Base-by-base conservation (phyloP, 2,888 invertebrate species). In the Venustoraphidia nigricollis region DNA sequence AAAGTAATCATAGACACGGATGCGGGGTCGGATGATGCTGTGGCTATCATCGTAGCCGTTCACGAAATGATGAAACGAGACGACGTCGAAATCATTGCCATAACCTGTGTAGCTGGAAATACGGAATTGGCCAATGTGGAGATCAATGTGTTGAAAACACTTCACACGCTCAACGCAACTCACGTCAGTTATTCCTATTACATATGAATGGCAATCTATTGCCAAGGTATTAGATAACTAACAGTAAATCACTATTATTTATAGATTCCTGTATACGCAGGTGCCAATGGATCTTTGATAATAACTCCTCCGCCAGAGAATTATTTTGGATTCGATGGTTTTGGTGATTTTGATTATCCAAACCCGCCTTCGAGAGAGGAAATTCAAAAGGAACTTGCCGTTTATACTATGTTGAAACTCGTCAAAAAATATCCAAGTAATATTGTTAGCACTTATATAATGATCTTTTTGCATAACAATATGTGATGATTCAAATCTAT, bases 61-160 rank as follows among this genome's bases (percentile, higher is more conserved):
- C 54, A 55, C 4, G 55, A 56, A 10, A 54, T 57, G 49, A 44
- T 36, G 35, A 52, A 47, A 9, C 47, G 54, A 9, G 53, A 55
- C 2, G 51, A 58, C 2, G 60, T 66, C 8, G 60, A 71, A 44
- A 58, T 76, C 6, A 41, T 75, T 2, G 77, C 68, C n/a, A 69
- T 78, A 44, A 77, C 76, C 1, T 72, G 72, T 52, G 67, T 68
- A 1, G 63, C 68, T 41, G 77, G 78, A 3, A 77, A 75, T 56
- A 69, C 71, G 0, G 53, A 58, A 1, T 57, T 73, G 6, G 59
- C 67, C 10, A 66, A 74, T 53, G 75, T 69, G 1, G 63, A 63
- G 35, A 52, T 52, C 2, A 77, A 77, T 57, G 71, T 75, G 0
- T 59, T 71, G 5, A 67, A 71, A 51, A 67, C 66, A 2, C 59